Base-by-base conservation (phyloP, 2,113 vertebrate genomes). In the Mesoclemmys tuberculata region DNA sequence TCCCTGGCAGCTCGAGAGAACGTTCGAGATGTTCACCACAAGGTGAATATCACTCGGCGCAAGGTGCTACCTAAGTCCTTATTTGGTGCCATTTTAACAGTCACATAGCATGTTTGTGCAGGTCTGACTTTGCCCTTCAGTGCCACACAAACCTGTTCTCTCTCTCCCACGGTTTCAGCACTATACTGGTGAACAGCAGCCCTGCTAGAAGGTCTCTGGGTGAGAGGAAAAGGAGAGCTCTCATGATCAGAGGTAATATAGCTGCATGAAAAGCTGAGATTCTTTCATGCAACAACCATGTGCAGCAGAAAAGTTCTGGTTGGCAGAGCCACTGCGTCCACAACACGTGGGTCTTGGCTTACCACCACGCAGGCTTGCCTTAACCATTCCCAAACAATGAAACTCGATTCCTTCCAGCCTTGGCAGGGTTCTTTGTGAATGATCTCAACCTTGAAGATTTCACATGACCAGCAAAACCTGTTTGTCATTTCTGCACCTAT, bases 341-440 rank as follows among this genome's bases (percentile, higher is more conserved):
- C 24, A 27, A 11, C 19, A 11, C 21, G 2, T 13, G 55, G 29
- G 14, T 11, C 61, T 35, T 41, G 38, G 58, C 35, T 2, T 19
- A 3, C 22, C 13, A 35, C 74, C 5, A 46, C 0, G 9, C 2
- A 22, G 56, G 35, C n/a, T 11, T 27, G 0, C 22, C 64, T 41
- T 3, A 0, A 4, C 44, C 27, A 26, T 38, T 2, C n/a, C 55
- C 51, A 0, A 13, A 18, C 4, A 0, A 5, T 2, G 13, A 0
- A 12, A 7, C 41, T 9, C 19, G 0, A 12, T 0, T 54, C n/a
- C 12, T n/a, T 2, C 0, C 0, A 5, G 21, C 10, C 31, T 0
- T 3, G 22, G 0, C 0, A 2, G 18, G 2, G 8, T 10, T 6
- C 2, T 24, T 27, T 46, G 2, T 0, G 5, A 38, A 3, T 13